Percentiles rank a stretch among this genome's conserved stretches.
These are phyloP conservation scores for Thamnaconus septentrionalis DNA, from an alignment of 2,113 vertebrate genomes.

Conservation along the genomic window DNA sequence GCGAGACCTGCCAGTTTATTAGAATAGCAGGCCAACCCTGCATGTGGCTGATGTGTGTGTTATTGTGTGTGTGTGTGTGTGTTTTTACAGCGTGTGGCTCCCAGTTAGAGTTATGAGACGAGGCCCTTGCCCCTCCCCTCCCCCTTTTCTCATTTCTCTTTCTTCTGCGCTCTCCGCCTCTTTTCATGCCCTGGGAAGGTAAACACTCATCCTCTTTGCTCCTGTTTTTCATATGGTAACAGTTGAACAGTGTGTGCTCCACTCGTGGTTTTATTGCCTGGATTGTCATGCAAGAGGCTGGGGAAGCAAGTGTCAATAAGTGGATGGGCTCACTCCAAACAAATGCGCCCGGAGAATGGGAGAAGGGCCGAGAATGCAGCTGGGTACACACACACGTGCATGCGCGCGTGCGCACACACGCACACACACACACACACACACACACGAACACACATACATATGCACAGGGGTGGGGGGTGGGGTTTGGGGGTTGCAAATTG, in stretches of 20 bases:
- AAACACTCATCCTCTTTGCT: slow-evolving; percentile 73
- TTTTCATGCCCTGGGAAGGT: slow-evolving; percentile 75
- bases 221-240: slow-evolving; percentile 73
- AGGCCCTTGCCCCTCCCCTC: slow-evolving; percentile 24
- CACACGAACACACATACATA: too few species aligned
- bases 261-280: slow-evolving; percentile 75
- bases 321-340: slow-evolving; percentile 71
- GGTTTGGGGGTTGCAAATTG: background rate
- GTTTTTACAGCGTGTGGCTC: slow-evolving; percentile 8
- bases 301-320: slow-evolving; percentile 77
- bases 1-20: too few species aligned
- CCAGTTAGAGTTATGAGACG: slow-evolving; percentile 37
- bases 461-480: too few species aligned
- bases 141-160: slow-evolving; percentile 19
- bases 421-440: slow-evolving; percentile 7
- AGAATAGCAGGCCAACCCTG: background rate
- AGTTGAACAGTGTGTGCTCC: slow-evolving; percentile 70
- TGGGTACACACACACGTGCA: slow-evolving; percentile 65
- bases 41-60: background rate
- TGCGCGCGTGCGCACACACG: slow-evolving; percentile 11
- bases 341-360: slow-evolving; percentile 62
- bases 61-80: background rate
- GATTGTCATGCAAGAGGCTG: slow-evolving; percentile 74
- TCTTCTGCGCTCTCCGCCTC: slow-evolving; percentile 36
- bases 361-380: slow-evolving; percentile 67